A percentile compares a stretch with the other conserved stretches of the same genome.
These are phyloP conservation scores for Dolichopus griseipennis DNA, from an alignment of 2,888 invertebrate genomes.

Conservation along the genomic window DNA sequence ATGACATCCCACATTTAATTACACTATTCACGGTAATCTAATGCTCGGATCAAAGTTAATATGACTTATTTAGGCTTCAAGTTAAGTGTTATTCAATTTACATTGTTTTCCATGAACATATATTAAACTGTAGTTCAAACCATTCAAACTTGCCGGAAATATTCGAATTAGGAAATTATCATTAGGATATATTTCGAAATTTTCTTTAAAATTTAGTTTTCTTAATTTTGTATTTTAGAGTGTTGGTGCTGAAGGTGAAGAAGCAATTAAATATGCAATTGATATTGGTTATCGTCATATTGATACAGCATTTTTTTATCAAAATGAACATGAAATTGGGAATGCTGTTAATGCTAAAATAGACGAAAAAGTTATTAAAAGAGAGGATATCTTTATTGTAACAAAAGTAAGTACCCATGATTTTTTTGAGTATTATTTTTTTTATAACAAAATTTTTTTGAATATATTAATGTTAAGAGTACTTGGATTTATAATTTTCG, in stretches of 20 bases:
- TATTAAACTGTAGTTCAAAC: too few species aligned
- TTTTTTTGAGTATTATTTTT: too few species aligned
- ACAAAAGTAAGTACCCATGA: conserved; percentile 45
- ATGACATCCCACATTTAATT: too few species aligned
- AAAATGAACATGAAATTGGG: conserved; percentile 61
- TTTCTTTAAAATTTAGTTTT: background rate
- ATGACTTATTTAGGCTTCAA: too few species aligned
- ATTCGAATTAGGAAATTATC: background rate
- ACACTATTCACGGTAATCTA: background rate
- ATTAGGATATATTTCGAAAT: background rate
- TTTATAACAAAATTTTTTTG: background rate
- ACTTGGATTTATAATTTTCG: too few species aligned
- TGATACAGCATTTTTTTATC: conserved; percentile 55
- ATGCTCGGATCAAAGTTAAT: background rate
- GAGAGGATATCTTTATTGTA: conserved; percentile 59
- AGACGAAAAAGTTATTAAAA: conserved; percentile 53
- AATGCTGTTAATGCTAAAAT: conserved; percentile 54
- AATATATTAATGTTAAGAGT: too few species aligned
- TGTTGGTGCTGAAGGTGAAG: conserved; percentile 53
- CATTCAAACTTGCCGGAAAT: too few species aligned
- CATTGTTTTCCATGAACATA: too few species aligned
- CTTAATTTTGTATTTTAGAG: conserved; percentile 46
- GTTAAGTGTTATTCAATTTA: too few species aligned
- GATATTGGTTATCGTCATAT: conserved; percentile 66
- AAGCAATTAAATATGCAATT: conserved; percentile 62